phyloP scores from a whole-genome alignment of 2,888 invertebrate genomes.

The Phyto melanocephala region DNA sequence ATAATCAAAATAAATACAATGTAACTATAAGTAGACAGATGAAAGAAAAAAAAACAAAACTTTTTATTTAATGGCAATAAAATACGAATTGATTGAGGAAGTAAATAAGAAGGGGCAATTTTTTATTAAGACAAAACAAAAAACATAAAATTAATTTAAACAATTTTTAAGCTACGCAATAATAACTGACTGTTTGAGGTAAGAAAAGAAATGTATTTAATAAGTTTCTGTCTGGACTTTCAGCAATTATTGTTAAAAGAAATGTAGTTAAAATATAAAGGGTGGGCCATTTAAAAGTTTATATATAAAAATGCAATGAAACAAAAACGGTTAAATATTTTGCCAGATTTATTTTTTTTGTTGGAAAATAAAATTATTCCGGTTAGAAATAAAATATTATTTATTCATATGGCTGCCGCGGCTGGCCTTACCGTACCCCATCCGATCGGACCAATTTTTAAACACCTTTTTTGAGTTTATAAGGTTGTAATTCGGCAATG shows the following conservation, averaged over 20 bases:
- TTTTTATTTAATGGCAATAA: slow-evolving; percentile 17
- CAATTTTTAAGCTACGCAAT: neutral
- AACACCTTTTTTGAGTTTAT: too few relatives aligned
- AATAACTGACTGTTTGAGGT: neutral
- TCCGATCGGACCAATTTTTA: too few relatives aligned
- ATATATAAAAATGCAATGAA: neutral
- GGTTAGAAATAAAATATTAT: too few relatives aligned
- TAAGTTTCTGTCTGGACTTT: too few relatives aligned
- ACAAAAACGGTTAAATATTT: too few relatives aligned
- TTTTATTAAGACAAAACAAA: too few relatives aligned
- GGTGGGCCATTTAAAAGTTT: neutral
- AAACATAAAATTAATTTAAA: neutral
- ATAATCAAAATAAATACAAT: slow-evolving; percentile 30
- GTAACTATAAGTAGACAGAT: neutral
- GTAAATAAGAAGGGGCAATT: neutral
- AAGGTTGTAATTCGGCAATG: neutral
- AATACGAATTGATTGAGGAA: neutral
- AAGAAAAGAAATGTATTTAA: too few relatives aligned
- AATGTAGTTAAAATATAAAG: too few relatives aligned
- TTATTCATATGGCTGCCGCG: too few relatives aligned
- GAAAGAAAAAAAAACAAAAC: neutral
- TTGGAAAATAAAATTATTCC: neutral
- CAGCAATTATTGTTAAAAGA: neutral
- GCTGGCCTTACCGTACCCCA: too few relatives aligned
- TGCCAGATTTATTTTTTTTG: neutral